A percentile compares a stretch with the other conserved stretches of the same genome.
These are phyloP conservation scores for Myopa tessellatipennis DNA, from an alignment of 2,888 invertebrate genomes.

Conservation along the genomic window DNA sequence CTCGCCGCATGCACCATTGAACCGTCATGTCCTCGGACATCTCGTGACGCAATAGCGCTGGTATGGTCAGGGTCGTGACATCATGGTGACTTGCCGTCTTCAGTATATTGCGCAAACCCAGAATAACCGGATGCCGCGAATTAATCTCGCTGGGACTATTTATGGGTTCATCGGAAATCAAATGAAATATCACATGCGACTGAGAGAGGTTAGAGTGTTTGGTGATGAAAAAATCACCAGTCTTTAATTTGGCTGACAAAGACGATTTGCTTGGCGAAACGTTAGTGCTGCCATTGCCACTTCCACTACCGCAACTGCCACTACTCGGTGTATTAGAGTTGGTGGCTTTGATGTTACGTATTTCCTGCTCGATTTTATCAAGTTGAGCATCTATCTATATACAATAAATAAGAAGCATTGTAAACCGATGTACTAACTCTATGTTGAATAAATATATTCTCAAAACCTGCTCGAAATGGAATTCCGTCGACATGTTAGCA, in stretches of 20 bases:
- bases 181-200: slow-evolving; percentile 95
- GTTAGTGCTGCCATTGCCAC: slow-evolving; percentile 52
- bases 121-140: slow-evolving; percentile 93
- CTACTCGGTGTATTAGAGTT: slow-evolving; percentile 53
- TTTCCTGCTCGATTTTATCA: slow-evolving; percentile 74
- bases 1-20: slow-evolving; percentile 94
- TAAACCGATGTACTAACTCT: not conserved
- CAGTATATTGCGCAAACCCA: slow-evolving; percentile 93
- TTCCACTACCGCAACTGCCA: slow-evolving; percentile 49
- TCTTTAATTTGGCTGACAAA: slow-evolving; percentile 72
- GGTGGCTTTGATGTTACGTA: slow-evolving; percentile 66
- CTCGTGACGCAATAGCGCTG: slow-evolving; percentile 91
- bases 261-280: slow-evolving; percentile 65
- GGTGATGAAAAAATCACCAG: slow-evolving; percentile 88
- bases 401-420: not conserved
- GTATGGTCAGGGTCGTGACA: slow-evolving; percentile 91
- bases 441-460: not conserved
- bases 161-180: slow-evolving; percentile 86
- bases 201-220: slow-evolving; percentile 94
- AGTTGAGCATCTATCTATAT: slow-evolving; percentile 85
- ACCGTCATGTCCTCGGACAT: slow-evolving; percentile 98
- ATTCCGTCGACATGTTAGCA: slow-evolving; percentile 81
- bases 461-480: slow-evolving; percentile 80
- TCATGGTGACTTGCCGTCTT: slow-evolving; percentile 96
- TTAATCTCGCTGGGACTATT: slow-evolving; percentile 84